Conservation (phyloP, 2,113 vertebrate genomes). For the Crocuta crocuta region DNA sequence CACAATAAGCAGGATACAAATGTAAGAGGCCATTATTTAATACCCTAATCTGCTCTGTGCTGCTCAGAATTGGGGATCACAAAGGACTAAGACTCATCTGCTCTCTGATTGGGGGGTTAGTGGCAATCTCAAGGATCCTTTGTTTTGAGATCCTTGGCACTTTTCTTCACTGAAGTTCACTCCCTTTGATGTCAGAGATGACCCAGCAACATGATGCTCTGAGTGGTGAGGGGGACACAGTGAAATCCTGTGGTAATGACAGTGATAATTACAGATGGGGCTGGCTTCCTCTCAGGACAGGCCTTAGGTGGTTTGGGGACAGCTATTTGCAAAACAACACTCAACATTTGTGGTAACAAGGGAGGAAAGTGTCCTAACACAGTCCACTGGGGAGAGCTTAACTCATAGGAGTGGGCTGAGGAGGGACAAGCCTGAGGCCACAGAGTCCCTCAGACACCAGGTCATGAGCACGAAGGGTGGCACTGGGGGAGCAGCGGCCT, state of each 20-base stretch:
- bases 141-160: background rate
- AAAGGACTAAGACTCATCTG: background rate
- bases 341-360: slow-evolving; percentile 64
- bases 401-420: slow-evolving; percentile 78
- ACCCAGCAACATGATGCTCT: background rate
- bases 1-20: background rate
- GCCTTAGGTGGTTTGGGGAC: slow-evolving; percentile 71
- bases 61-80: background rate
- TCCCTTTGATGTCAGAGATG: background rate
- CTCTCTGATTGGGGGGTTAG: background rate
- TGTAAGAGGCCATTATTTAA: background rate
- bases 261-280: slow-evolving; percentile 47
- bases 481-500: slow-evolving; percentile 60
- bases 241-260: background rate
- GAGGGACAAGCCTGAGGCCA: slow-evolving; percentile 67
- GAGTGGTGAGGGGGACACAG: background rate
- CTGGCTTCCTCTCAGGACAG: slow-evolving; percentile 60
- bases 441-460: slow-evolving; percentile 69
- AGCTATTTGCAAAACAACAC: slow-evolving; percentile 58
- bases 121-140: background rate
- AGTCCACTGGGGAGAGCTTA: slow-evolving; percentile 69
- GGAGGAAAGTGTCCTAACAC: slow-evolving; percentile 68
- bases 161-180: background rate
- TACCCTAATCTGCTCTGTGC: background rate
- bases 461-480: slow-evolving; percentile 3